A percentile compares a stretch with the other conserved stretches of the same genome.
Evolutionary conservation across 1,140 invertebrate species (phyloP).

Genomic region (Dreissena rostriformis): DNA sequence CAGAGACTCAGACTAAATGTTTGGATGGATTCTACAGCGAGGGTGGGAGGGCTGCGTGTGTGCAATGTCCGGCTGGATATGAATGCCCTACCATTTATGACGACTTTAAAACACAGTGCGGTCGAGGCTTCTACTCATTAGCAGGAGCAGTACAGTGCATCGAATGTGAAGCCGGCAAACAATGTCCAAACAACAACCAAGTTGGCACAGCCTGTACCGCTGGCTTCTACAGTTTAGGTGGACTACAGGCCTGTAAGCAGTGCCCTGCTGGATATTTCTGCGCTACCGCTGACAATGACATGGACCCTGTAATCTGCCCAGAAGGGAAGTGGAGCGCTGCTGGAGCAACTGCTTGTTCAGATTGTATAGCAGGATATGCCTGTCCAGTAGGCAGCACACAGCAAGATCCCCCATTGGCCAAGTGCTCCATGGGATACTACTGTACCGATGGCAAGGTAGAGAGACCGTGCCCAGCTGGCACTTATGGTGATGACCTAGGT

Average conservation of each 20-base stretch:
- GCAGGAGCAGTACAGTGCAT: slow-evolving; percentile 69
- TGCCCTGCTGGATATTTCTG: slow-evolving; percentile 77
- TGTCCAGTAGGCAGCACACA: slow-evolving; percentile 75
- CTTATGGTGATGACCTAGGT: slow-evolving; percentile 72
- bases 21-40: slow-evolving; percentile 69
- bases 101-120: slow-evolving; percentile 63
- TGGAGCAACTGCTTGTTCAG: slow-evolving; percentile 56
- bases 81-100: slow-evolving; percentile 73
- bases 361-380: slow-evolving; percentile 73
- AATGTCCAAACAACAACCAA: slow-evolving; percentile 70
- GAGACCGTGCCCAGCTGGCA: slow-evolving; percentile 71
- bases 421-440: slow-evolving; percentile 75
- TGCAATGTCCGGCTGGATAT: slow-evolving; percentile 74
- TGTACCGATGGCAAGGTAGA: slow-evolving; percentile 72
- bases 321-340: slow-evolving; percentile 71
- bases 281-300: slow-evolving; percentile 31
- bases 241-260: slow-evolving; percentile 66
- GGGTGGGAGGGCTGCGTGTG: slow-evolving; percentile 69
- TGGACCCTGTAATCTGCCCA: slow-evolving; percentile 70
- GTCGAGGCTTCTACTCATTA: slow-evolving; percentile 70
- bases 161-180: slow-evolving; percentile 72
- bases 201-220: slow-evolving; percentile 66
- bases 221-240: slow-evolving; percentile 75
- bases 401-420: slow-evolving; percentile 61
- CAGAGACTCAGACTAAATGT: slow-evolving; percentile 67